Base-by-base conservation (phyloP, 1,140 invertebrate species). In the Ptiloglossa arizonensis region DNA sequence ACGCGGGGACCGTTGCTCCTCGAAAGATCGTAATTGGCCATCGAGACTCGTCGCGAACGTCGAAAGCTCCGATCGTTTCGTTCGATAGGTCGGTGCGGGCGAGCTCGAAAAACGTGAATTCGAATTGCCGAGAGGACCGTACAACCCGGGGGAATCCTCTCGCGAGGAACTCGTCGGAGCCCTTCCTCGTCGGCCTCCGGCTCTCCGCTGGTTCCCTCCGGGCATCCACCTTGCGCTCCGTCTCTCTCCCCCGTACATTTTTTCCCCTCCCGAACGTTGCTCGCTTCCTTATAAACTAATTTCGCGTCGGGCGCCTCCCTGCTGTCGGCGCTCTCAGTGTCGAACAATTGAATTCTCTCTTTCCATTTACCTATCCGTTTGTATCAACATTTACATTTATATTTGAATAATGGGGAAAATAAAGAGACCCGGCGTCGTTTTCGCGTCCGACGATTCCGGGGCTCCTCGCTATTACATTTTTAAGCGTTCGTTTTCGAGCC, bases 361-460 rank as follows among this genome's bases (percentile, higher is more conserved):
- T 91, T 93, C 91, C 90, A 91, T 92, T 92, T 92, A 91, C 91
- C 92, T 92, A 92, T 93, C 89, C 92, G 91, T 93, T 92, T 92
- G 91, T 93, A 93, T 92, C 91, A 93, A 93, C 92, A 92, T 93
- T 93, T 93, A 93, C 92, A 92, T 93, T 92, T 92, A 92, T 93
- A 93, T 93, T 92, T 93, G 92, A 93, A 93, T 93, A 93, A 93
- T 93, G 90, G 91, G 84, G 90, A 77, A 91, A 92, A 91, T 92
- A 92, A 92, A 93, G 90, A 91, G 89, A 83, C 86, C 80, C 79
- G 66, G 72, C 76, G 77, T 75, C 70, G 85, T 67, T 79, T 87
- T 81, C 82, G 79, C 83, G 70, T 79, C 66, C 79, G 72, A 81
- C 67, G 82, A 67, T 74, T 83, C 75, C 62, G 32, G 71, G 48